phyloP scores from a whole-genome alignment of 1,140 invertebrate species.

The Medauroidea extradentata region DNA sequence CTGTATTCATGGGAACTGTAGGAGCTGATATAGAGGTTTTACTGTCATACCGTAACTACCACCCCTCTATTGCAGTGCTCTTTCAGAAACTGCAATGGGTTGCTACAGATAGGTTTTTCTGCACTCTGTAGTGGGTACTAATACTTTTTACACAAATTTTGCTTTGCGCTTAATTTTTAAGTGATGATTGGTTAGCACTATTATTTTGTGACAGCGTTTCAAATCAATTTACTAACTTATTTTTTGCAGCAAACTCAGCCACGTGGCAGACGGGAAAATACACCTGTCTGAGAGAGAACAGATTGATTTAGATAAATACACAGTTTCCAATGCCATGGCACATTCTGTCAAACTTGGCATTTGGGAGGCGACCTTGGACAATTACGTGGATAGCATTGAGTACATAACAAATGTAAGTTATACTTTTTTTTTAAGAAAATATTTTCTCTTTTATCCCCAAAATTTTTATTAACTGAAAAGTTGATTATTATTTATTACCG shows the following conservation, averaged over 20 bases:
- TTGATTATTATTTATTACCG: too few species aligned
- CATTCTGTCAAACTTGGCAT: constrained; percentile 88
- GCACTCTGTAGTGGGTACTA: too few species aligned
- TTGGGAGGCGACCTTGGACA: constrained; percentile 83
- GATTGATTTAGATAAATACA: constrained; percentile 62
- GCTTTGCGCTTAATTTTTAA: background rate
- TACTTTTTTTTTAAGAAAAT: too few species aligned
- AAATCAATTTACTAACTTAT: background rate
- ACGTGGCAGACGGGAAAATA: background rate
- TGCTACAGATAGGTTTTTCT: too few species aligned
- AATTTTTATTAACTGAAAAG: too few species aligned
- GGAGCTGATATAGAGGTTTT: background rate
- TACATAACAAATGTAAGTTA: constrained; percentile 62
- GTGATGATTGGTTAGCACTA: background rate
- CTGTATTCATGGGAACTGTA: background rate
- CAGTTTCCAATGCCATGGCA: constrained; percentile 86
- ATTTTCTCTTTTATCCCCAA: too few species aligned
- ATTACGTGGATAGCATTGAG: constrained; percentile 77
- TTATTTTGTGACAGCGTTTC: too few species aligned
- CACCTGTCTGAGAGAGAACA: background rate
- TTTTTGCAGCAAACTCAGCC: background rate
- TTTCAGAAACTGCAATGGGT: too few species aligned
- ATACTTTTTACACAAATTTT: too few species aligned
- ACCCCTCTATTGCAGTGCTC: background rate
- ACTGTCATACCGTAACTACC: background rate